Conservation (phyloP, 2,888 invertebrate species). For the Salpingus planirostris region DNA sequence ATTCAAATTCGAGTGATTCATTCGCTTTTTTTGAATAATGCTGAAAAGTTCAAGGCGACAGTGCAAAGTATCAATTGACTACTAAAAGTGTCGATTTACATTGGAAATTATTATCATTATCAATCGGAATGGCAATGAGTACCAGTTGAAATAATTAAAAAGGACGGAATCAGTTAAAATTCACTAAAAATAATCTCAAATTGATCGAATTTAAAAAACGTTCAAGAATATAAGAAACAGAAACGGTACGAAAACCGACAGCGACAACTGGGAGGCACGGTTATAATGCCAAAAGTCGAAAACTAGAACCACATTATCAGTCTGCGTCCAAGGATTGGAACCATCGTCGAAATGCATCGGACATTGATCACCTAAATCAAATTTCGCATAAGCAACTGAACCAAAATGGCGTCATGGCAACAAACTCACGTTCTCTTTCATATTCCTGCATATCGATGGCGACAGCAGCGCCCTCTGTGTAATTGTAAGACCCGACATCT, state of each 20-base stretch:
- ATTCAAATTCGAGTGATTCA: too few relatives aligned
- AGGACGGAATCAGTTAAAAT: not conserved
- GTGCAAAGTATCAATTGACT: too few relatives aligned
- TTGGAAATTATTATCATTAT: too few relatives aligned
- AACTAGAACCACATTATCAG: slow-evolving; percentile 63
- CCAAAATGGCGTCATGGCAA: not conserved
- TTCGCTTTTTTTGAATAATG: too few relatives aligned
- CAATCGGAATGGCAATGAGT: too few relatives aligned
- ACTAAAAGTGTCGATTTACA: too few relatives aligned
- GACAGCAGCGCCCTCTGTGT: slow-evolving; percentile 88
- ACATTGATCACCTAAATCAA: slow-evolving; percentile 71
- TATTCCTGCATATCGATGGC: slow-evolving; percentile 85
- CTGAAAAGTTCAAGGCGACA: too few relatives aligned
- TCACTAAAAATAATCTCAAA: not conserved
- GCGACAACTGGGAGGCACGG: too few relatives aligned
- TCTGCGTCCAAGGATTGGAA: slow-evolving; percentile 69
- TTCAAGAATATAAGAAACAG: not conserved
- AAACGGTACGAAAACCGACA: not conserved
- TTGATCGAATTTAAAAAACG: not conserved
- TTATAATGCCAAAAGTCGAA: too few relatives aligned
- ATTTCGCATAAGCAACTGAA: not conserved
- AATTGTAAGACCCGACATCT: slow-evolving; percentile 81
- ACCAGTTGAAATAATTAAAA: too few relatives aligned
- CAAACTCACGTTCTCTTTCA: slow-evolving; percentile 71
- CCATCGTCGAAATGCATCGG: slow-evolving; percentile 98